Percentiles rank a stretch among this genome's conserved stretches.
Evolutionary conservation across 2,888 invertebrate genomes (phyloP).

Genomic region (Alsophila aescularia): DNA sequence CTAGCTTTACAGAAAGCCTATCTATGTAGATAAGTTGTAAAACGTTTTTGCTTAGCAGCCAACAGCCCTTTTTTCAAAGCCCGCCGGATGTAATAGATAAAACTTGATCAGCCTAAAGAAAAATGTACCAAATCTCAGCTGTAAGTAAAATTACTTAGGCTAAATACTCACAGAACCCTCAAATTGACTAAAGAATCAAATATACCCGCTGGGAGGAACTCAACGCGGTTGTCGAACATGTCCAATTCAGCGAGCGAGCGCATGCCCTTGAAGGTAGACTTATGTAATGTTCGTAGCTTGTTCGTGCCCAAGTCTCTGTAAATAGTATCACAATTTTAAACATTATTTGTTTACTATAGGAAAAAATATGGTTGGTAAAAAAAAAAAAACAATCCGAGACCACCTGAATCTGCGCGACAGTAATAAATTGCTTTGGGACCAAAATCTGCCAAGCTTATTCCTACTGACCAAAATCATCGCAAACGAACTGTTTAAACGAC

Average conservation of each 20-base stretch:
- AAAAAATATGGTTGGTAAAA: too few species aligned
- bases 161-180: conserved; percentile 85
- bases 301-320: conserved; percentile 90
- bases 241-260: conserved; percentile 87
- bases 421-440: too few species aligned
- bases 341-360: too few species aligned
- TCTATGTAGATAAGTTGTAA: too few species aligned
- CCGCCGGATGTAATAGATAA: background rate
- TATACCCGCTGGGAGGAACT: conserved; percentile 86
- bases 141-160: background rate
- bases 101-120: background rate
- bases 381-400: too few species aligned
- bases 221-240: conserved; percentile 89
- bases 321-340: conserved; percentile 39
- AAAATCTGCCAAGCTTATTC: too few species aligned
- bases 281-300: conserved; percentile 87
- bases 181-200: conserved; percentile 87
- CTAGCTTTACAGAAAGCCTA: too few species aligned
- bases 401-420: too few species aligned
- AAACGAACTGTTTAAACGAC: too few species aligned
- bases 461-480: too few species aligned
- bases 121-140: background rate
- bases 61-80: too few species aligned
- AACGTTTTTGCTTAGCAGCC: too few species aligned
- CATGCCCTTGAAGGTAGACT: conserved; percentile 87